phyloP scores from a whole-genome alignment of 2,113 vertebrate species.

The Scalopus aquaticus region DNA sequence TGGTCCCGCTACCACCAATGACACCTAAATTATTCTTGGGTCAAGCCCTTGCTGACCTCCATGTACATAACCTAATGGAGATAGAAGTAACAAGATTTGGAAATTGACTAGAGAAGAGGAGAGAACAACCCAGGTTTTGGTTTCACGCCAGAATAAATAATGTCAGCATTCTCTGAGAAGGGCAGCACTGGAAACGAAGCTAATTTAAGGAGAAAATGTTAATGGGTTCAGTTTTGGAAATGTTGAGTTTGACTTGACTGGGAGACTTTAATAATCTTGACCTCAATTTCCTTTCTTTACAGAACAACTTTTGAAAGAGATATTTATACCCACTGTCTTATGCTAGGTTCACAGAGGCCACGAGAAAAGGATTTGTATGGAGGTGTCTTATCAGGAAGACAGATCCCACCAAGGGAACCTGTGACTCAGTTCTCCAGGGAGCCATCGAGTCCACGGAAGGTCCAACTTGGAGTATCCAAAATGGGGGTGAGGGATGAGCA shows the following conservation, averaged over 20 bases:
- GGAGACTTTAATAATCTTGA: constrained; percentile 9
- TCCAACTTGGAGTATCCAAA: background rate
- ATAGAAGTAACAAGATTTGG: background rate
- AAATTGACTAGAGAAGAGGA: background rate
- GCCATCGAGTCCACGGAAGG: background rate
- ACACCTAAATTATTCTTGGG: background rate
- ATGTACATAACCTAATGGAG: background rate
- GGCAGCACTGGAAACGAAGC: background rate
- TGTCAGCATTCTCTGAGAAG: background rate
- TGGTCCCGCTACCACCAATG: background rate
- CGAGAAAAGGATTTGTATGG: background rate
- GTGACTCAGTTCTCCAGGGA: background rate
- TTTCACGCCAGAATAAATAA: background rate
- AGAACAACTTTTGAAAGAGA: background rate
- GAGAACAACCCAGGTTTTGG: background rate
- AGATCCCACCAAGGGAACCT: background rate
- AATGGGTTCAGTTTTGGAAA: constrained; percentile 1
- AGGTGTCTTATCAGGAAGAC: background rate
- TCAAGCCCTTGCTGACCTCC: background rate
- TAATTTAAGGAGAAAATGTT: constrained; percentile 29
- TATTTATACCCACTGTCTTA: background rate
- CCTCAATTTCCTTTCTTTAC: constrained; percentile 4
- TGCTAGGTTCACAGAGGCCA: background rate
- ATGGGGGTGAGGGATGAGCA: background rate
- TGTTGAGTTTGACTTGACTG: background rate